These are phyloP conservation scores for Jaculus jaculus DNA, from an alignment of 2,113 vertebrate genomes.

Conservation along the genomic window DNA sequence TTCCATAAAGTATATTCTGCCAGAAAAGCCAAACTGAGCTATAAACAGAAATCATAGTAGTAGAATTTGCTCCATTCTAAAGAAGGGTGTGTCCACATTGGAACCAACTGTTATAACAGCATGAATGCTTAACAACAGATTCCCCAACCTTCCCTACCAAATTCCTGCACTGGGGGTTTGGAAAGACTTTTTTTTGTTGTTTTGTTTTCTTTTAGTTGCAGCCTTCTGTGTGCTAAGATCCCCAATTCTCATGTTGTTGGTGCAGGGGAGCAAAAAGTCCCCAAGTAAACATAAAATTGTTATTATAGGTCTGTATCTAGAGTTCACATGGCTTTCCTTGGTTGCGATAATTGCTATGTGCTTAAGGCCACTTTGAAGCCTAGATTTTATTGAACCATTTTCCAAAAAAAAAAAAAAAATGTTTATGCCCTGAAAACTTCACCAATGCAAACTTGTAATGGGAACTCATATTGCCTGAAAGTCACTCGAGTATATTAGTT, in stretches of 20 bases:
- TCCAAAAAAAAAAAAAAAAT: no score
- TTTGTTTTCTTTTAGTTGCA: not conserved
- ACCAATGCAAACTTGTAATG: not conserved
- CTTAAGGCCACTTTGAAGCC: slow-evolving; percentile 11
- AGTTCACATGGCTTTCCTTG: not conserved
- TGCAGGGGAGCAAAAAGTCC: not conserved
- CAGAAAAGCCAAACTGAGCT: not conserved
- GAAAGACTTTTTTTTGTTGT: not conserved
- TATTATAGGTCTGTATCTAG: not conserved
- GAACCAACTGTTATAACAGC: not conserved
- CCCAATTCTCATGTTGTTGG: not conserved
- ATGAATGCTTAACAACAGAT: not conserved
- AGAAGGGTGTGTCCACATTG: not conserved
- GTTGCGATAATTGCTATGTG: not conserved
- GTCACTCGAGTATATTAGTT: not conserved
- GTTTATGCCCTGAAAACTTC: slow-evolving; percentile 36
- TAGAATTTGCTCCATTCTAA: not conserved
- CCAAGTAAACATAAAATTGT: not conserved
- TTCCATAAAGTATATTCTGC: not conserved
- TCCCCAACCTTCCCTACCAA: not conserved
- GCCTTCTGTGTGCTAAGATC: no score
- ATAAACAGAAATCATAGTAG: not conserved
- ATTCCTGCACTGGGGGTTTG: not conserved
- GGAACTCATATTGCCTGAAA: not conserved
- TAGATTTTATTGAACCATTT: slow-evolving; percentile 29